Percentiles rank a stretch among this genome's conserved stretches.
Evolutionary conservation across 2,113 vertebrate genomes (phyloP).

Genomic region (Archocentrus centrarchus): DNA sequence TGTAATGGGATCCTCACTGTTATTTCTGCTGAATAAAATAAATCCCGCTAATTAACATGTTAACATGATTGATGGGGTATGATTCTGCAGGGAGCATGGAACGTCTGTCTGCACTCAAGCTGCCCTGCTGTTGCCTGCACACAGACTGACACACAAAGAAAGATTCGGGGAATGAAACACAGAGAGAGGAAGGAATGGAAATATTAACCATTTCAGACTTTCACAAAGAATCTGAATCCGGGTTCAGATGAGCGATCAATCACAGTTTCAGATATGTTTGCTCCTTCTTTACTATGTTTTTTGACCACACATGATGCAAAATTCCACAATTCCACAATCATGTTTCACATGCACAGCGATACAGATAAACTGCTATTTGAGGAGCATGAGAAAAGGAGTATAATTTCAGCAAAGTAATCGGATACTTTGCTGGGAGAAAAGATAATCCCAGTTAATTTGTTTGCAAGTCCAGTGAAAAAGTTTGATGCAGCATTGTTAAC

Average conservation of each 20-base stretch:
- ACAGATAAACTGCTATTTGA: slow-evolving; percentile 35
- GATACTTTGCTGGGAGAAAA: slow-evolving; percentile 21
- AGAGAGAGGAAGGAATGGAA: slow-evolving; percentile 39
- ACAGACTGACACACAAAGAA: slow-evolving; percentile 41
- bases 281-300: background rate
- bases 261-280: background rate
- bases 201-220: slow-evolving; percentile 56
- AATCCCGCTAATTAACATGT: slow-evolving; percentile 95
- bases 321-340: background rate
- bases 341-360: background rate
- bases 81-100: slow-evolving; percentile 85
- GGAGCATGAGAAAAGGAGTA: slow-evolving; percentile 51
- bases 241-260: slow-evolving; percentile 1
- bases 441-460: slow-evolving; percentile 7
- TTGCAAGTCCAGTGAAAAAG: slow-evolving; percentile 46
- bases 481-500: slow-evolving; percentile 35
- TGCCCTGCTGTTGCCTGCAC: slow-evolving; percentile 60
- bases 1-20: slow-evolving; percentile 93
- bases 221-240: slow-evolving; percentile 6
- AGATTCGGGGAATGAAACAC: slow-evolving; percentile 36
- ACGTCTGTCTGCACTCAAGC: slow-evolving; percentile 74
- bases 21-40: slow-evolving; percentile 88
- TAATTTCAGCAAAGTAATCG: slow-evolving; percentile 23
- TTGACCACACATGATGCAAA: background rate
- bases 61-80: slow-evolving; percentile 93